These are phyloP conservation scores for Phalanger gymnotis DNA, from an alignment of 2,797 vertebrate species.

Conservation along the genomic window DNA sequence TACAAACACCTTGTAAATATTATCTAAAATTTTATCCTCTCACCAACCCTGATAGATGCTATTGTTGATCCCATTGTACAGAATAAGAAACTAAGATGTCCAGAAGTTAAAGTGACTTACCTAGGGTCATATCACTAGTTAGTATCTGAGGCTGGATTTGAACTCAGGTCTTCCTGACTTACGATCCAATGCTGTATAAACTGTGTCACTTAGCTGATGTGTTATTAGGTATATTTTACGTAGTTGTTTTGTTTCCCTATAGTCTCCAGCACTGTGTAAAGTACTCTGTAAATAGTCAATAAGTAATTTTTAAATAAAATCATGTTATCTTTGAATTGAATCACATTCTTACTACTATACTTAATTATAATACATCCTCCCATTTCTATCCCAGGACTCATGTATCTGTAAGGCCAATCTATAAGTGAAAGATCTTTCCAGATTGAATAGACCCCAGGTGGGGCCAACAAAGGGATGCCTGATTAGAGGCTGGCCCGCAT, in stretches of 20 bases:
- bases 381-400: not conserved
- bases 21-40: not conserved
- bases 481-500: too few relatives aligned
- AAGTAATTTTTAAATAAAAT: slow-evolving; percentile 19
- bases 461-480: too few relatives aligned
- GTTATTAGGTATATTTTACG: not conserved
- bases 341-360: not conserved
- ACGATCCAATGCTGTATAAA: not conserved
- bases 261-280: not conserved
- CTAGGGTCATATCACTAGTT: not conserved
- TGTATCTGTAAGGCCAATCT: too few relatives aligned
- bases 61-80: not conserved
- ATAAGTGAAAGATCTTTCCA: too few relatives aligned
- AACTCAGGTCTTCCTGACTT: not conserved
- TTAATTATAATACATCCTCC: not conserved
- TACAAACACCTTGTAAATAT: not conserved
- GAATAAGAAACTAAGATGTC: not conserved
- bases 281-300: not conserved
- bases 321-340: not conserved
- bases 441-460: too few relatives aligned
- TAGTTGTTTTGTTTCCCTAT: not conserved
- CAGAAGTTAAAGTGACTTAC: not conserved
- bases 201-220: not conserved
- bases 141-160: not conserved
- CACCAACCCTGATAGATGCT: not conserved